Base-by-base conservation (phyloP, 2,797 vertebrate species). In the Trachurus trachurus region DNA sequence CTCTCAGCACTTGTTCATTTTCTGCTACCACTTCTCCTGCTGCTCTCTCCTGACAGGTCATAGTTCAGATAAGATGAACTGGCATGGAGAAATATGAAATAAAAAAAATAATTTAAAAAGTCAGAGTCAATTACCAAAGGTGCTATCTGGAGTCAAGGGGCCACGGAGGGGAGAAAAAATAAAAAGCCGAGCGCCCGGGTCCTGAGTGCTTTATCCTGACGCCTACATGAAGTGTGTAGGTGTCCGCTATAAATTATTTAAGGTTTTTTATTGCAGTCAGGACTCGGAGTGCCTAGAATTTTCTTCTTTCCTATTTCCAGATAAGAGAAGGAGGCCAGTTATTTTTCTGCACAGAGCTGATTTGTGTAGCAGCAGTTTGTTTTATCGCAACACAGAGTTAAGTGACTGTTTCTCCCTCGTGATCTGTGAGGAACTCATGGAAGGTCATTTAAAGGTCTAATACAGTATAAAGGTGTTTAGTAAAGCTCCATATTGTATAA, bases 241-340 rank as follows among this genome's bases (percentile, higher is more conserved):
- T 11, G 66, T 34, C 9, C 2, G 29, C 11, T 39, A 58, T 82
- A 19, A 85, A 84, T 76, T 57, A 87, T 86, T 64, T 37, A 83
- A 66, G n/a, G 29, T 31, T 61, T 66, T 47, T 71, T 44, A 59
- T 66, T 31, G 19, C 71, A 53, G 12, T 17, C 22, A 15, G 44
- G 26, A 44, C 37, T 45, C 59, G 19, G 31, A 37, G 68, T 0
- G 44, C 56, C 52, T 39, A 44, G 3, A 39, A n/a, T 42, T 54
- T 7, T 70, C 39, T 7, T 70, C 39, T 59, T 9, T 72, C 58
- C 34, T 26, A 57, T 45, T 57, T 19, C 9, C 26, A 34, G 60
- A 5, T 53, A 22, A 53, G 50, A 26, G 12, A 6, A 26, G 26
- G 26, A 26, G 3, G 50, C 12, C 50, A 13, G 9, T 40, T 40